Evolutionary conservation across 2,113 vertebrate species (phyloP).

Genomic region (Notothenia coriiceps): DNA sequence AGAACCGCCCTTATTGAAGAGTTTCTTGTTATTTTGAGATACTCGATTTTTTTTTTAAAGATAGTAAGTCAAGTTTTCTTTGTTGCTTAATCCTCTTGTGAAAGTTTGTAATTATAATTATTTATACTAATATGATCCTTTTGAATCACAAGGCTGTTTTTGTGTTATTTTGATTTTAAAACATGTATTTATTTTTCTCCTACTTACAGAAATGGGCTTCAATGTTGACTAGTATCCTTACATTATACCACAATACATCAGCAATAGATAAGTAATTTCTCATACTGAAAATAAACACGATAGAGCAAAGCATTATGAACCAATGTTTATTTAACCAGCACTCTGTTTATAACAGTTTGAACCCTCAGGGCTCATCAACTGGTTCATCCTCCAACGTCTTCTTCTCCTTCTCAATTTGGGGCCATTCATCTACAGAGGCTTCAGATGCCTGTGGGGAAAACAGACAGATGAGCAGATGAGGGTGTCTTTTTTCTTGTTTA

Average conservation of each 20-base stretch:
- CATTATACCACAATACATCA: background rate
- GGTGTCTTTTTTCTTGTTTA: background rate
- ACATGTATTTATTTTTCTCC: too few species aligned
- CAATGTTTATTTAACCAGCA: constrained; percentile 22
- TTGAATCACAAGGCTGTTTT: too few species aligned
- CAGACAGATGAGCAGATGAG: background rate
- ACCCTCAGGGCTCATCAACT: background rate
- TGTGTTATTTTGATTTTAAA: too few species aligned
- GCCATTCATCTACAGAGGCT: constrained; percentile 59
- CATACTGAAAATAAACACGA: background rate
- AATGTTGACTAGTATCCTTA: background rate
- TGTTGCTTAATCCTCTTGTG: too few species aligned
- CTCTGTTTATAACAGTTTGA: background rate
- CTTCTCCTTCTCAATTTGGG: constrained; percentile 5
- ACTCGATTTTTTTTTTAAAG: too few species aligned
- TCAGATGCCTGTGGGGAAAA: constrained; percentile 49
- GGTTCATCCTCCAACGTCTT: constrained; percentile 27
- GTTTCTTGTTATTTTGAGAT: too few species aligned
- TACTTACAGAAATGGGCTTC: too few species aligned
- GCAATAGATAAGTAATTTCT: background rate
- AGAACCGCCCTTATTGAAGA: too few species aligned
- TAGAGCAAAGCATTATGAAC: accelerated
- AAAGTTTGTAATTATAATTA: background rate
- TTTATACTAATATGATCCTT: too few species aligned
- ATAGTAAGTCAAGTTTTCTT: too few species aligned